Conservation (phyloP, 2,113 vertebrate genomes). For the Gasterosteus aculeatus region DNA sequence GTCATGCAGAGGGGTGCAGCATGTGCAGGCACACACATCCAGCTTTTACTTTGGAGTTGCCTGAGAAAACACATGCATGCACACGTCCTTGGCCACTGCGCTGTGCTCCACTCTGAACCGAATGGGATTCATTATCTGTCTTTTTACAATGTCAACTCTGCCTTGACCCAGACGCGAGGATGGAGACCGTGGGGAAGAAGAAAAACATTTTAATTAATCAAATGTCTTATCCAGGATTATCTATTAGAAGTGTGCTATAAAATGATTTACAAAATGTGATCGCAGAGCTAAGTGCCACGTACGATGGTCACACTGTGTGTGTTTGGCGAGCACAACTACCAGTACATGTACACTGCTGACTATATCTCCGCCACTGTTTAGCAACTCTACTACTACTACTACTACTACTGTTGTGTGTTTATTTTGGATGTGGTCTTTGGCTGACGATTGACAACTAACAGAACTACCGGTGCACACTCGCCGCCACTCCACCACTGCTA, state of each 20-base stretch:
- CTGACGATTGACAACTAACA: neutral
- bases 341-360: too few species aligned
- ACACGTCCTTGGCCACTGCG: constrained; percentile 20
- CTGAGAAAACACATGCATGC: constrained; percentile 9
- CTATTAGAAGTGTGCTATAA: neutral
- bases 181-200: constrained; percentile 9
- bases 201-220: constrained; percentile 35
- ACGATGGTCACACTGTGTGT: neutral
- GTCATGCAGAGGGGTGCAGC: constrained; percentile 18
- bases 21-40: constrained; percentile 8
- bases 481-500: neutral
- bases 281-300: neutral
- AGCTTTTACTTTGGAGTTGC: constrained; percentile 22
- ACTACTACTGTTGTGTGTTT: too few species aligned
- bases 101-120: constrained; percentile 37
- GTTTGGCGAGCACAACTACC: neutral
- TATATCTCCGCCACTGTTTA: too few species aligned
- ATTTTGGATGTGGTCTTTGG: too few species aligned
- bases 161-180: constrained; percentile 46
- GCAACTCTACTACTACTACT: too few species aligned
- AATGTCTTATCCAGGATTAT: constrained; percentile 10
- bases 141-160: constrained; percentile 41
- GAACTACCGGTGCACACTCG: neutral
- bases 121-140: constrained; percentile 51
- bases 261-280: neutral